Percentiles rank a stretch among this genome's conserved stretches.
phyloP scores from a whole-genome alignment of 2,888 invertebrate genomes.

The Crematogaster levior region DNA sequence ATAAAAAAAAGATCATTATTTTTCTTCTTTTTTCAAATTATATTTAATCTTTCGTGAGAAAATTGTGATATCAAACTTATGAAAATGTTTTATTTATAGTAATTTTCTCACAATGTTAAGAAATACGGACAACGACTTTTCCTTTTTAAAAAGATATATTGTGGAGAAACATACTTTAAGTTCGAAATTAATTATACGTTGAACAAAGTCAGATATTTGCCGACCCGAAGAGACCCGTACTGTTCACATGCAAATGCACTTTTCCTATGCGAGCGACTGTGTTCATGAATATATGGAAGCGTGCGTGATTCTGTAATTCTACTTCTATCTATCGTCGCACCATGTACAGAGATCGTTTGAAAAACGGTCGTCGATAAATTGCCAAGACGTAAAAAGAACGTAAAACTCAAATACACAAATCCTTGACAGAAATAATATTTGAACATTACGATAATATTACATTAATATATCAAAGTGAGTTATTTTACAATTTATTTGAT shows the following conservation, averaged over 20 bases:
- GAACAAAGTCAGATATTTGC: slow-evolving; percentile 41
- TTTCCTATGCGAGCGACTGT: slow-evolving; percentile 49
- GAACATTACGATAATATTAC: too few species aligned
- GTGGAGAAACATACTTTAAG: not conserved
- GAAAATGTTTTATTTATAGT: not conserved
- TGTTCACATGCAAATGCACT: slow-evolving; percentile 67
- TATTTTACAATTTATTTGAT: too few species aligned
- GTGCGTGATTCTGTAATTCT: slow-evolving; percentile 53
- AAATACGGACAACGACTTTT: not conserved
- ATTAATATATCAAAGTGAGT: too few species aligned
- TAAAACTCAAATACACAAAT: not conserved
- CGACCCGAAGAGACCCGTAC: slow-evolving; percentile 56
- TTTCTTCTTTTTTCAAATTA: not conserved
- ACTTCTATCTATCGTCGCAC: slow-evolving; percentile 57
- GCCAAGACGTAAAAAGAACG: not conserved
- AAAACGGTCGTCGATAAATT: not conserved
- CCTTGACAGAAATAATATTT: not conserved
- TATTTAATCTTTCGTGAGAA: not conserved
- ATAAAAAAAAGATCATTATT: not conserved
- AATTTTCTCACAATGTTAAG: not conserved
- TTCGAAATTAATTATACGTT: slow-evolving; percentile 26
- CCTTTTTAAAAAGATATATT: not conserved
- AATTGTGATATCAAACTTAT: not conserved
- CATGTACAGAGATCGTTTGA: slow-evolving; percentile 1
- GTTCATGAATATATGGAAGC: slow-evolving; percentile 69